These are phyloP conservation scores for Anarsia innoxiella DNA, from an alignment of 2,888 invertebrate genomes.

Conservation along the genomic window DNA sequence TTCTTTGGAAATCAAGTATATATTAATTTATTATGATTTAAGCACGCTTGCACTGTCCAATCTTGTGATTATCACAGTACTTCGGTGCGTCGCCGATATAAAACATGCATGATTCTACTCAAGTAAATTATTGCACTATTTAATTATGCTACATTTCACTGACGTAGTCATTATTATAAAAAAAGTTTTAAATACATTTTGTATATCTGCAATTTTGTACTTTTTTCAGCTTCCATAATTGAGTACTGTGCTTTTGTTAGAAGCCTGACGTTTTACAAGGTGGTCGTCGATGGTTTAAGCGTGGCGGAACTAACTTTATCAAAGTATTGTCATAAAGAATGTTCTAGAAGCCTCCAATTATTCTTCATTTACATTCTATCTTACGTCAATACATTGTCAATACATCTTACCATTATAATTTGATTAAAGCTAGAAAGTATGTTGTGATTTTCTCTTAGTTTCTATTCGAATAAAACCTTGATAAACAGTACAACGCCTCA, in stretches of 20 bases:
- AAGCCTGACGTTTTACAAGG: constrained; percentile 36
- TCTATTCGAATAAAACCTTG: no score
- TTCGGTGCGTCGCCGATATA: constrained; percentile 24
- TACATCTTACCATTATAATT: no score
- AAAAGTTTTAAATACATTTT: constrained; percentile 46
- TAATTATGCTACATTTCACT: constrained; percentile 57
- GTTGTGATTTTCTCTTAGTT: no score
- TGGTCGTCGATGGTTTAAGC: no score
- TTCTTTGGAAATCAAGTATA: constrained; percentile 59
- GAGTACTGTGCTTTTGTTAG: constrained; percentile 30
- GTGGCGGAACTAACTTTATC: no score
- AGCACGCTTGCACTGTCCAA: constrained; percentile 37
- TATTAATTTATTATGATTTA: constrained; percentile 48
- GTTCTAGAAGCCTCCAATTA: no score
- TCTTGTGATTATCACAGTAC: constrained; percentile 41
- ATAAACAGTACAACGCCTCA: no score
- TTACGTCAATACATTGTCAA: no score
- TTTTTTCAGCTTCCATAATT: constrained; percentile 51
- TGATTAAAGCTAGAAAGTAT: no score
- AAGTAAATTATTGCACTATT: constrained; percentile 64
- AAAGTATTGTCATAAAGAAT: constrained; percentile 12
- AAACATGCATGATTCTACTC: constrained; percentile 28
- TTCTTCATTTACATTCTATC: no score
- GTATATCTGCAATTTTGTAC: constrained; percentile 67
- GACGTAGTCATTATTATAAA: constrained; percentile 39